These are phyloP conservation scores for Nemoura dubitans DNA, from an alignment of 2,888 invertebrate species.

Conservation along the genomic window DNA sequence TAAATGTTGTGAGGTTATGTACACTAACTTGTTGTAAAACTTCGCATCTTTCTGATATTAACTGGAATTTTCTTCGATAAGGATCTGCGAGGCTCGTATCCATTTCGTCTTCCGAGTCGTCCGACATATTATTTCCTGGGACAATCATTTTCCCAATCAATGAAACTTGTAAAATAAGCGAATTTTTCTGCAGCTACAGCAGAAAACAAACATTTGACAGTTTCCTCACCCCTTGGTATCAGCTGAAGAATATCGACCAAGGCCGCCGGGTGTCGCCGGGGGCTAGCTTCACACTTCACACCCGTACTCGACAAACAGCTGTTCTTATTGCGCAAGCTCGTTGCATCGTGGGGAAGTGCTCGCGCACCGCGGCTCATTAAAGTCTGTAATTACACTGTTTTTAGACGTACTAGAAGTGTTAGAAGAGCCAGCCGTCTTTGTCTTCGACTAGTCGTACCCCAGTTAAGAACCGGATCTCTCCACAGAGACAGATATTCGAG, in stretches of 20 bases:
- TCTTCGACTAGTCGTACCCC: not conserved
- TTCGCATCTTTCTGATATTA: conserved; percentile 77
- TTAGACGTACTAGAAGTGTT: not conserved
- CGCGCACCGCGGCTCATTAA: not conserved
- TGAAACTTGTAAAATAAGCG: conserved; percentile 1
- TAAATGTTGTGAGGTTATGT: conserved; percentile 20
- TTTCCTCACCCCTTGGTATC: not conserved
- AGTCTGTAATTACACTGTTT: not conserved
- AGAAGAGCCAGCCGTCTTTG: not conserved
- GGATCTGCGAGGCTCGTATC: conserved; percentile 70
- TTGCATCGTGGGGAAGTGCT: not conserved
- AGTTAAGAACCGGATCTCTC: not conserved
- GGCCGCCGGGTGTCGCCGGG: not conserved
- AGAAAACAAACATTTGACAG: not conserved
- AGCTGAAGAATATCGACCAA: not conserved
- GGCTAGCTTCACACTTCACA: conserved; percentile 2
- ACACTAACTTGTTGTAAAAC: conserved; percentile 69
- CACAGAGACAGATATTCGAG: not conserved
- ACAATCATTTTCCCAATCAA: conserved; percentile 49
- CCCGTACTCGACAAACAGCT: not conserved
- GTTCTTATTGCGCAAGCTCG: not conserved
- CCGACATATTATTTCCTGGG: conserved; percentile 58
- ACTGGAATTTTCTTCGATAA: conserved; percentile 78
- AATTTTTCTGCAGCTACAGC: not conserved
- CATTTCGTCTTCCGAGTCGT: conserved; percentile 68